These are phyloP conservation scores for Amiota minor DNA, from an alignment of 2,888 invertebrate species.

Conservation along the genomic window DNA sequence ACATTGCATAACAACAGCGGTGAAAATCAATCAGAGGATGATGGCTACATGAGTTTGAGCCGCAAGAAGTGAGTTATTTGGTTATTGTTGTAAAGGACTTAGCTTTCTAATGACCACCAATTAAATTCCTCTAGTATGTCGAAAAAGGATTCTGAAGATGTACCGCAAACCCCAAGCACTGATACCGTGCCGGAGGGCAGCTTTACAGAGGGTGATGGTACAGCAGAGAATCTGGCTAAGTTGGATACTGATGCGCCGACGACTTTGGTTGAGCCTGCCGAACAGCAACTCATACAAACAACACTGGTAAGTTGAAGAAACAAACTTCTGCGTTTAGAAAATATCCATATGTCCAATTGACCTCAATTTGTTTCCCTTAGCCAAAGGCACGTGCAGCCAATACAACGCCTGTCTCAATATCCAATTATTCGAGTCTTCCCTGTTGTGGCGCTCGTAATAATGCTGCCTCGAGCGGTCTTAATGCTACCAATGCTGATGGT, in stretches of 20 bases:
- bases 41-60: constrained; percentile 95
- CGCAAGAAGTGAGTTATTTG: constrained; percentile 79
- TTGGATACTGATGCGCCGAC: constrained; percentile 51
- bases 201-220: constrained; percentile 61
- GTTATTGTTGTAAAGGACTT: not conserved
- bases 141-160: constrained; percentile 67
- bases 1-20: constrained; percentile 77
- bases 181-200: constrained; percentile 62
- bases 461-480: constrained; percentile 45
- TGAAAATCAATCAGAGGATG: constrained; percentile 90
- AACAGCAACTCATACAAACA: constrained; percentile 75
- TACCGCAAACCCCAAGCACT: constrained; percentile 65
- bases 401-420: constrained; percentile 65
- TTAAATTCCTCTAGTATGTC: constrained; percentile 53
- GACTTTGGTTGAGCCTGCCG: not conserved
- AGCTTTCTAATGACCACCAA: not conserved
- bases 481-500: not conserved
- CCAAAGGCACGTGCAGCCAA: constrained; percentile 69
- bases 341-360: constrained; percentile 44
- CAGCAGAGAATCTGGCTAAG: constrained; percentile 57
- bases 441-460: constrained; percentile 67
- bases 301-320: constrained; percentile 80
- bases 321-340: not conserved
- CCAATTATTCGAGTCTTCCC: constrained; percentile 74
- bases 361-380: constrained; percentile 46